Base-by-base conservation (phyloP, 2,888 invertebrate species). In the Drosophila yooni region DNA sequence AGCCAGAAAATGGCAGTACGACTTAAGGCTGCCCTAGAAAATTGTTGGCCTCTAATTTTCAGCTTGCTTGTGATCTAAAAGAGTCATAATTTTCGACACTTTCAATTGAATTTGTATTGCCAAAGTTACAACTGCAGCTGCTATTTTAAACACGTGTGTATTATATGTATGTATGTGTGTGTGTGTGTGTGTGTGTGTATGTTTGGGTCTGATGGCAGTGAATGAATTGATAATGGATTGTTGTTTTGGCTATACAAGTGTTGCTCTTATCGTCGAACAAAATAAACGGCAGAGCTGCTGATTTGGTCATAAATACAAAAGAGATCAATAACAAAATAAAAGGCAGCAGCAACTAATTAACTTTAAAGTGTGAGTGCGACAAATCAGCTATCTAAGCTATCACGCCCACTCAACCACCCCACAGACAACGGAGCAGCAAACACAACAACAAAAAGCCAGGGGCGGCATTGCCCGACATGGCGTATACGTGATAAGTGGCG, bases 401-500 rank as follows among this genome's bases (percentile, higher is more conserved):
- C 43, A 57, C 59, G 59, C 67, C 67, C 67, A 58, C 29, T 52
- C 43, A 43, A 11, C 54, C 54, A 51, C 36, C 70, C 58, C 27
- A 57, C n/a, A 59, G 38, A 53, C 40, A 60, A 38, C 38, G 6
- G 3, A 43, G 13, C 67, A 51, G 38, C 25, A 69, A 64, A 43
- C 50, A 40, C 48, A 65, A 31, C 25, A 33, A 29, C 36, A n/a
- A 57, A 54, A 65, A 64, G 46, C 57, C 69, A 59, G 67, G 56
- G 83, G 80, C 85, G 68, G 73, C 81, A 81, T 79, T 79, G 76
- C 67, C 68, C 77, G 84, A 88, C 90, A 78, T 83, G 89, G 87
- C 85, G 90, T 86, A 86, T 90, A 90, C 90, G 90, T 86, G 85
- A 86, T 86, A 86, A 86, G 85, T 86, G 85, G 85, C 85, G 90